These are phyloP conservation scores for Marmota flaviventris DNA, from an alignment of 2,113 vertebrate genomes.

Conservation along the genomic window DNA sequence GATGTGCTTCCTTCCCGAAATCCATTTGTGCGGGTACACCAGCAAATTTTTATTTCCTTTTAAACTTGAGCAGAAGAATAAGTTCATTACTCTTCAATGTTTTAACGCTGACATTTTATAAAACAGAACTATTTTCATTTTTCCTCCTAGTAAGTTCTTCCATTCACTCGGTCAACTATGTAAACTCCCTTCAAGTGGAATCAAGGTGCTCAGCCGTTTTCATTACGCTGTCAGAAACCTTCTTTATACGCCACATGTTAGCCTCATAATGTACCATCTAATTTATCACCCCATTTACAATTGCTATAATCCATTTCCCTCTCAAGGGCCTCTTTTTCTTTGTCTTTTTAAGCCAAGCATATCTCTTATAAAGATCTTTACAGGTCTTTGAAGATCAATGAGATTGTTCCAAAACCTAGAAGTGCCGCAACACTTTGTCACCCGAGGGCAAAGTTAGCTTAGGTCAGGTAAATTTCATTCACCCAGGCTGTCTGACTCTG, in stretches of 20 bases:
- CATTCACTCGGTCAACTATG: constrained; percentile 18
- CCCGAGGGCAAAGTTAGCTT: not conserved
- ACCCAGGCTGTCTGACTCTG: not conserved
- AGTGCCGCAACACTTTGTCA: not conserved
- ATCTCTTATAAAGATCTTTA: not conserved
- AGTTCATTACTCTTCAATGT: not conserved
- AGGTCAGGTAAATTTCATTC: not conserved
- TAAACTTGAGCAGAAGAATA: constrained; percentile 44
- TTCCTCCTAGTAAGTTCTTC: not conserved
- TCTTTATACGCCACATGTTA: not conserved
- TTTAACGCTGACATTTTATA: constrained; percentile 41
- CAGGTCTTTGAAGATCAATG: constrained; percentile 18
- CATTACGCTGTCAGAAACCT: constrained; percentile 33
- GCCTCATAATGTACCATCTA: not conserved
- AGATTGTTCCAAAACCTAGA: not conserved
- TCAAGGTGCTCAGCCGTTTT: not conserved
- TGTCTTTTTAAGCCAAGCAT: constrained; percentile 26
- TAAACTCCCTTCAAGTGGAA: constrained; percentile 25
- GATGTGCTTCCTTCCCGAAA: constrained; percentile 19
- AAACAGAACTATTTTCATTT: constrained; percentile 17
- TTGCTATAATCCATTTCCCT: constrained; percentile 19
- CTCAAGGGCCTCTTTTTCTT: constrained; percentile 26
- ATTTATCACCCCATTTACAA: constrained; percentile 51
- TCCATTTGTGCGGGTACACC: not conserved
- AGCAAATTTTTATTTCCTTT: constrained; percentile 59